Conservation (phyloP, 1,140 invertebrate genomes). For the Drosophila takahashii region DNA sequence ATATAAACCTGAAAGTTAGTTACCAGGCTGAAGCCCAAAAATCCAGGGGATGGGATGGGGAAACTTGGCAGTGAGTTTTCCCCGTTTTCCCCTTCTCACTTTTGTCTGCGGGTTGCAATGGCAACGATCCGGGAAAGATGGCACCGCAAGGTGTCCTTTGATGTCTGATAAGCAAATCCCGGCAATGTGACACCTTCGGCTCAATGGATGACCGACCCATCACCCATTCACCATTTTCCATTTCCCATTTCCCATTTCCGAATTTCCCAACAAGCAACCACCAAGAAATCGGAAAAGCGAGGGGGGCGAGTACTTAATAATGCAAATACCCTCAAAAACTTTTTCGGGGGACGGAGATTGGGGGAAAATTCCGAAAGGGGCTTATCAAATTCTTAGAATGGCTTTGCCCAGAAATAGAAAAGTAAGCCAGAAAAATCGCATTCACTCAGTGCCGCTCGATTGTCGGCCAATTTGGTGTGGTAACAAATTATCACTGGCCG, state of each 20-base stretch:
- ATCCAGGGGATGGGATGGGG: not conserved
- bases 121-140: conserved; percentile 26
- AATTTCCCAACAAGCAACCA: not conserved
- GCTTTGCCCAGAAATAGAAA: conserved; percentile 72
- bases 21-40: conserved; percentile 14
- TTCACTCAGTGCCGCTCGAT: conserved; percentile 15
- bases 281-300: conserved; percentile 14
- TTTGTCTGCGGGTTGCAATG: conserved; percentile 30
- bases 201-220: conserved; percentile 35
- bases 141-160: conserved; percentile 51
- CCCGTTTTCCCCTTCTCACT: not conserved
- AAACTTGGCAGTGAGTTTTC: not conserved
- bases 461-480: conserved; percentile 32
- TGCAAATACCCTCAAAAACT: conserved; percentile 69
- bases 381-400: conserved; percentile 72
- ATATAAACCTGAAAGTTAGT: conserved; percentile 38
- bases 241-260: conserved; percentile 1
- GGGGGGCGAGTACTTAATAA: conserved; percentile 47
- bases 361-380: conserved; percentile 54
- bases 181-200: conserved; percentile 43
- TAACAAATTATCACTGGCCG: conserved; percentile 65
- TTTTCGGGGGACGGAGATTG: conserved; percentile 3
- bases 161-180: conserved; percentile 52
- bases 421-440: conserved; percentile 67
- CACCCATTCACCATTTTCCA: too few species aligned